These are phyloP conservation scores for Thaumetopoea pityocampa DNA, from an alignment of 1,140 invertebrate species.

Conservation along the genomic window DNA sequence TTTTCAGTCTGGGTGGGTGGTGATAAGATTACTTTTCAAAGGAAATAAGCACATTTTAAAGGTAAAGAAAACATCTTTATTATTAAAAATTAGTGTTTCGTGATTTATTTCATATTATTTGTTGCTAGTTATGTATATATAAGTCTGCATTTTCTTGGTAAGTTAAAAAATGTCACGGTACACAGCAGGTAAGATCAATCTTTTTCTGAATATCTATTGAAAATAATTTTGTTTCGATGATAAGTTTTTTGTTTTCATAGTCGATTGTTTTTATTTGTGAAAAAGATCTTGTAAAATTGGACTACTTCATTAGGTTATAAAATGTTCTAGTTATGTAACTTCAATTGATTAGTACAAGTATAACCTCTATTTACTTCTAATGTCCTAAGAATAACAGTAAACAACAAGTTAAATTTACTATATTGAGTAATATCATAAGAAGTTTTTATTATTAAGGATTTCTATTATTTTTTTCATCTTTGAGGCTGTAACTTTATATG, in stretches of 20 bases:
- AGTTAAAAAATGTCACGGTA: constrained; percentile 19
- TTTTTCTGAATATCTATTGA: not conserved
- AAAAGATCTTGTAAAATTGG: too few species aligned
- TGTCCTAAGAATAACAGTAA: too few species aligned
- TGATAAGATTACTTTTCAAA: constrained; percentile 18
- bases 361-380: too few species aligned
- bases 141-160: constrained; percentile 14
- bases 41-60: constrained; percentile 17
- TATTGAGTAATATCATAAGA: too few species aligned
- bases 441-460: too few species aligned
- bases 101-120: constrained; percentile 6
- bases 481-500: too few species aligned
- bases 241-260: constrained; percentile 21
- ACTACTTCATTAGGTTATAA: too few species aligned
- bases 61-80: constrained; percentile 21
- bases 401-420: too few species aligned
- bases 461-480: too few species aligned
- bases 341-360: too few species aligned
- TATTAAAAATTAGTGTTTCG: constrained; percentile 6
- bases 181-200: not conserved
- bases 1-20: constrained; percentile 18
- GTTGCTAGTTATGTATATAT: constrained; percentile 1
- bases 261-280: too few species aligned
- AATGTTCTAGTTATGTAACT: too few species aligned
- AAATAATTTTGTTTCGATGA: not conserved